Base-by-base conservation (phyloP, 2,113 vertebrate genomes). In the Periophthalmus modestus region DNA sequence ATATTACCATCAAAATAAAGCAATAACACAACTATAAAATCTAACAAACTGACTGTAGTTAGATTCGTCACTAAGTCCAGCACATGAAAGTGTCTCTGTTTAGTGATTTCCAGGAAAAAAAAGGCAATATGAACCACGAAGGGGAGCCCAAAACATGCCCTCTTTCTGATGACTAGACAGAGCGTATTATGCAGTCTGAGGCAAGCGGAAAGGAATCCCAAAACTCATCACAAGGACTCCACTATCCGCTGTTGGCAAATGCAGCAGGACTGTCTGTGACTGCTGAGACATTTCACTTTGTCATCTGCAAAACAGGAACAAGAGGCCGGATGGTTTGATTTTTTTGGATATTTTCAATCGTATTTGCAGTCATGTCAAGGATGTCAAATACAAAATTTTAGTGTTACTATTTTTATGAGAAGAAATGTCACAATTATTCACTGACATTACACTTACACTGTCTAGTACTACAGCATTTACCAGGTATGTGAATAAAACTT, bases 191-290 rank as follows among this genome's bases (percentile, higher is more conserved):
- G 82, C 82, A 83, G 85, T 89, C 87, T 88, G 91, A 91, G 79
- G 87, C 83, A 84, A 88, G 88, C 72, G 69, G 86, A 91, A 86
- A 90, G 86, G 88, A 91, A 92, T 92, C 88, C 78, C 76, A 66
- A 73, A 21, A 46, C 81, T 75, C 75, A 80, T 82, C 80, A 92
- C 84, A 90, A 91, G 87, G 90, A 85, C 80, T 48, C 68, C 13
- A 84, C 85, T 89, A 88, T 89, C 76, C 48, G 4, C 77, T 69
- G 72, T 73, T 79, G 75, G 82, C 82, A 69, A 79, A 65, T 61
- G 14, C 71, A 78, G 71, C 67, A 79, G 76, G 78, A 75, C 73
- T 74, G 74, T 79, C 72, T 72, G 72, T 33, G 74, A 82, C 85
- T 12, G 76, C 74, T 67, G 69, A 82, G 85, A 75, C 83, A 47